Evolutionary conservation across 1,140 invertebrate species (phyloP), one percentile per base, ranked within the genome.

Genomic region (Hyposmocoma kahamanoa): DNA sequence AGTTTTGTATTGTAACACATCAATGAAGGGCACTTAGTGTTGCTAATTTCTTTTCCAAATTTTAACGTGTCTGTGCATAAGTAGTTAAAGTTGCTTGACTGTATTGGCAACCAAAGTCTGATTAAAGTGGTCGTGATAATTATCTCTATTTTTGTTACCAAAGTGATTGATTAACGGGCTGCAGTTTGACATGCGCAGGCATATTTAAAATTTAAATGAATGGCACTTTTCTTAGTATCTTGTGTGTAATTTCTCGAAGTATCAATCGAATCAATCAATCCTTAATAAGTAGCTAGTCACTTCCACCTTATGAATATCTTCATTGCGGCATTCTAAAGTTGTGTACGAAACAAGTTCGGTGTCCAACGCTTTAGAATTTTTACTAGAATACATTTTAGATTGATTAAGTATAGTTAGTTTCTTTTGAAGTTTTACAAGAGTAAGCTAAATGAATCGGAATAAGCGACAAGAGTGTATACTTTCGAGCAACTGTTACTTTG

Each of bases 281-380:
- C 22, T 45, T 44, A 21, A 42, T 17, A 48, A 45, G 30, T 49
- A 48, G 20, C 52, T 54, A 54, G 52, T 54, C 52, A 54, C 46
- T 43, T 38, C 20, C 42, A 22, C 20, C 11, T 53, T 38, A 22
- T 43, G 42, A 41, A 26, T 47, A 47, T 47, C 26, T 30, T 43
- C 39, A 47, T 46, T 51, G 26, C 45, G 38, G 30, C 45, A 22
- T 20, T 22, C 19, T 39, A 39, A 22, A 26, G 46, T 54, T 32
- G 22, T 41, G 32, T 36, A 36, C 5, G 24, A 26, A 50, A 48
- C 18, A 42, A 36, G 34, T 17, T 54, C 22, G 20, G 42, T 48
- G 42, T 54, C 41, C 32, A 48, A 38, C 22, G 32, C 41, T 34
- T 46, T 52, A 52, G 42, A 39, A 36, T 36, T 32, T 30, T 22